These are phyloP conservation scores for Seriola quinqueradiata DNA, from an alignment of 2,113 vertebrate genomes.

Conservation along the genomic window DNA sequence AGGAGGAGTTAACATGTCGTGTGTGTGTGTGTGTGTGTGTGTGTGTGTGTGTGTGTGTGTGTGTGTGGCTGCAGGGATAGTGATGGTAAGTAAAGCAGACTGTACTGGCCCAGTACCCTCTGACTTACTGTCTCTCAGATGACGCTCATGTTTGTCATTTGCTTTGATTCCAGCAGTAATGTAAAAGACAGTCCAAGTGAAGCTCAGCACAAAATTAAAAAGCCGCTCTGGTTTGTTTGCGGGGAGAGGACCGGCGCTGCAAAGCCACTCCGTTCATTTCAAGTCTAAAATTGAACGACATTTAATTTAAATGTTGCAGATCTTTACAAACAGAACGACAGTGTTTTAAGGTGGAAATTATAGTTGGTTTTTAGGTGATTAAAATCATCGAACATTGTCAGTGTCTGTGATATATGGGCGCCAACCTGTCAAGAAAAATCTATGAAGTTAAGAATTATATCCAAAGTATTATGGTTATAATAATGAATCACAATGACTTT, in stretches of 20 bases:
- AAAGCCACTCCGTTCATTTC: too few relatives aligned
- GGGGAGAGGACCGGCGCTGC: not conserved
- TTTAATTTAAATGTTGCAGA: not conserved
- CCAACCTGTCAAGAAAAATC: too few relatives aligned
- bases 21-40: conserved; percentile 15
- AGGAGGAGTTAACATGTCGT: conserved; percentile 2
- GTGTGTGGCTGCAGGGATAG: conserved; percentile 6
- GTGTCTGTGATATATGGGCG: too few relatives aligned
- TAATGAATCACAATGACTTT: too few relatives aligned
- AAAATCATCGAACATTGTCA: too few relatives aligned
- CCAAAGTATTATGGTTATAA: too few relatives aligned
- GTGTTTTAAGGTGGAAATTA: too few relatives aligned
- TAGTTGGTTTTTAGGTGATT: too few relatives aligned
- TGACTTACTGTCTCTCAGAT: conserved; percentile 40
- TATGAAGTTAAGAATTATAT: too few relatives aligned
- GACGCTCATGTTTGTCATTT: not conserved
- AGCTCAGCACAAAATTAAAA: conserved; percentile 5
- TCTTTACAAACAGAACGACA: not conserved
- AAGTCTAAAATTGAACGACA: not conserved
- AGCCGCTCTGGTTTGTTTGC: not conserved
- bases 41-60: conserved; percentile 3
- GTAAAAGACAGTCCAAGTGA: not conserved
- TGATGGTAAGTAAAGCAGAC: conserved; percentile 55
- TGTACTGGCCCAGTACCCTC: conserved; percentile 55
- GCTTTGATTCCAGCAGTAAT: conserved; percentile 15